phyloP scores from a whole-genome alignment of 1,140 invertebrate genomes.

The Philopotamus ludificatus region DNA sequence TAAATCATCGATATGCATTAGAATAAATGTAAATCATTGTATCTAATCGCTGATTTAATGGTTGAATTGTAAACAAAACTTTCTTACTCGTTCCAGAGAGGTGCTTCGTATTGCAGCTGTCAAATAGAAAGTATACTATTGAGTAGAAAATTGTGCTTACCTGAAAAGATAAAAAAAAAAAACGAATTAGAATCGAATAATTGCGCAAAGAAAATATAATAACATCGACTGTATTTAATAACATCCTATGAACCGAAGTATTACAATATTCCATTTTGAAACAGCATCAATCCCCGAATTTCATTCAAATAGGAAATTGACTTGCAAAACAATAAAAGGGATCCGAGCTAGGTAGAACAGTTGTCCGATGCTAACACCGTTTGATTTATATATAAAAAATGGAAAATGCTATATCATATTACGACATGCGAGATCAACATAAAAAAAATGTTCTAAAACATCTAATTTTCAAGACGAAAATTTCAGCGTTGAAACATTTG shows the following conservation, averaged over 20 bases:
- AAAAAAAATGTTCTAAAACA: too few relatives aligned
- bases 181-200: too few relatives aligned
- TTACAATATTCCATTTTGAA: constrained; percentile 10
- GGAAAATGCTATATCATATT: too few relatives aligned
- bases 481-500: too few relatives aligned
- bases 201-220: too few relatives aligned
- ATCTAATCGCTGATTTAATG: constrained; percentile 17
- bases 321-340: constrained; percentile 37
- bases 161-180: constrained; percentile 35
- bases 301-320: constrained; percentile 25
- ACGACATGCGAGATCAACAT: too few relatives aligned
- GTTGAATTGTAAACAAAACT: constrained; percentile 24
- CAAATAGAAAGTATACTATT: constrained; percentile 21
- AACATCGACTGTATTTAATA: too few relatives aligned
- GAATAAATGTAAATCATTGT: constrained; percentile 5
- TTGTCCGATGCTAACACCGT: neutral
- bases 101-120: constrained; percentile 4
- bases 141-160: constrained; percentile 30
- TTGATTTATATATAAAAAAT: constrained; percentile 13
- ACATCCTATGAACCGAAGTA: too few relatives aligned
- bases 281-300: constrained; percentile 29
- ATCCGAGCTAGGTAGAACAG: constrained; percentile 3
- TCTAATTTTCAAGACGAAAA: too few relatives aligned
- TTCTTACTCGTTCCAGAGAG: constrained; percentile 31
- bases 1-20: too few relatives aligned